Evolutionary conservation across 2,888 invertebrate species (phyloP).

Genomic region (Heliconius aoede): DNA sequence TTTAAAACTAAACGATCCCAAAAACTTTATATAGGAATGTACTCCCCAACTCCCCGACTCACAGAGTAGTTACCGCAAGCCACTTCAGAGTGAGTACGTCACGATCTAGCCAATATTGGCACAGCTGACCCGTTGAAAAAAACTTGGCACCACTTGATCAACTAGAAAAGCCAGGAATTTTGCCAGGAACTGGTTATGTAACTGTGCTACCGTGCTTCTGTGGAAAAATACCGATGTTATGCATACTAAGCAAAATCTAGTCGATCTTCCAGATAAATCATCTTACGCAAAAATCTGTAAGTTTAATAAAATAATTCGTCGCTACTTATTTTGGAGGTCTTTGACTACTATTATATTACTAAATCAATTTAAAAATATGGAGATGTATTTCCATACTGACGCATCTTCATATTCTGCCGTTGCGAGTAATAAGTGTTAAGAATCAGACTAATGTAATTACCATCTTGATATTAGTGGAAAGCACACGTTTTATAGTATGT

Average conservation of each 20-base stretch:
- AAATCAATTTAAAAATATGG: background rate
- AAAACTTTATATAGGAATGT: constrained; percentile 27
- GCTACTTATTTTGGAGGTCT: background rate
- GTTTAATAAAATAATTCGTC: background rate
- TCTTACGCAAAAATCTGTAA: background rate
- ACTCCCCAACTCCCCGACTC: constrained; percentile 9
- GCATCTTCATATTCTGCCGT: background rate
- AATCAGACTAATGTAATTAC: background rate
- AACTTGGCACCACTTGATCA: constrained; percentile 46
- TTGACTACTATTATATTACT: background rate
- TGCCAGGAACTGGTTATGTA: constrained; percentile 41
- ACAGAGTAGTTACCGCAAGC: constrained; percentile 26
- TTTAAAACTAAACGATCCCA: constrained; percentile 9
- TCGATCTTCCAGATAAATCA: constrained; percentile 6
- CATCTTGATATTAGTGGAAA: background rate
- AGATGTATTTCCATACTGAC: no score
- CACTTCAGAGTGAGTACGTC: constrained; percentile 38
- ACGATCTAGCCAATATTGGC: constrained; percentile 40
- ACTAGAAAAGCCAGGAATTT: constrained; percentile 41
- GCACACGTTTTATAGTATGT: background rate
- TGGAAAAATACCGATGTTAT: constrained; percentile 12
- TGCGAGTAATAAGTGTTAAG: background rate
- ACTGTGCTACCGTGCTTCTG: constrained; percentile 31
- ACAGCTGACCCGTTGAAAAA: constrained; percentile 44
- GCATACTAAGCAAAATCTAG: constrained; percentile 26